Percentiles rank a stretch among this genome's conserved stretches.
Evolutionary conservation across 1,140 invertebrate genomes (phyloP).

Genomic region (Lineus longissimus): DNA sequence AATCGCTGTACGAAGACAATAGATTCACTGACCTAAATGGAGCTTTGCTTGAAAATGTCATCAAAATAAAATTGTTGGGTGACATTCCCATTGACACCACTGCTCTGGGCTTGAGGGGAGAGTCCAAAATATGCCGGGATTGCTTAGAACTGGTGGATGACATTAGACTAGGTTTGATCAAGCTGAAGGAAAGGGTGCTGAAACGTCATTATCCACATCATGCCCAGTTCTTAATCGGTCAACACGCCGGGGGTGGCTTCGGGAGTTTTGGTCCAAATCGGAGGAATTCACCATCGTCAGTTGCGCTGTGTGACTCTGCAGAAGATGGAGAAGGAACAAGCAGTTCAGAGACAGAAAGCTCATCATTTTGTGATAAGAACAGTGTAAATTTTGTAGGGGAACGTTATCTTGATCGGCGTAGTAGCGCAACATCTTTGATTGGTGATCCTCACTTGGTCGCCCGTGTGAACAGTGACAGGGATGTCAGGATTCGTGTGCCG

Average conservation of each 20-base stretch:
- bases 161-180: neutral
- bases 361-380: neutral
- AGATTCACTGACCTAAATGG: neutral
- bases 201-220: too few species aligned
- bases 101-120: neutral
- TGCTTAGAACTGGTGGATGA: neutral
- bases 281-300: too few species aligned
- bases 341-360: neutral
- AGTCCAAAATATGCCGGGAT: neutral
- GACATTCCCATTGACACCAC: neutral
- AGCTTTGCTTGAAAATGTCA: neutral
- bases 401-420: neutral
- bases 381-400: neutral
- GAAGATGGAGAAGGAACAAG: too few species aligned
- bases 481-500: neutral
- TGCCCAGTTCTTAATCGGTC: too few species aligned
- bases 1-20: neutral
- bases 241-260: too few species aligned
- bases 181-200: neutral
- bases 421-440: too few species aligned
- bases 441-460: neutral
- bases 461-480: neutral
- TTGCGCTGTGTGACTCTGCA: too few species aligned
- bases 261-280: too few species aligned
- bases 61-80: conserved; percentile 1